phyloP scores from a whole-genome alignment of 2,797 vertebrate species.

The Phrynocephalus guinanensis region DNA sequence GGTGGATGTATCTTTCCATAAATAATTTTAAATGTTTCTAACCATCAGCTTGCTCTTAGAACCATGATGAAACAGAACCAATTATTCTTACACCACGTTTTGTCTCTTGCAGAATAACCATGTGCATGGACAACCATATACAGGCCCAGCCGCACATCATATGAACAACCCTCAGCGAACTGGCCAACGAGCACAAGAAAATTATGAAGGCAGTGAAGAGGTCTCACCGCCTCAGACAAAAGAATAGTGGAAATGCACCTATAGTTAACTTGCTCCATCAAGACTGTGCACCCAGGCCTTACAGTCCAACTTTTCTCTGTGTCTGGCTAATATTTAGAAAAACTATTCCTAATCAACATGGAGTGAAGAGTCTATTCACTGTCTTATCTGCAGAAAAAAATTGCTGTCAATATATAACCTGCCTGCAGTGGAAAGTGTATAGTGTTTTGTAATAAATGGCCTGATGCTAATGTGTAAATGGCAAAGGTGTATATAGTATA shows the following conservation, averaged over 20 bases:
- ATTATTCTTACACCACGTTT: constrained; percentile 52
- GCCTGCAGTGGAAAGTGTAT: constrained; percentile 97
- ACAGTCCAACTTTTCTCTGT: constrained; percentile 87
- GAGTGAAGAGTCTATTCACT: constrained; percentile 92
- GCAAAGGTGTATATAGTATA: constrained; percentile 99
- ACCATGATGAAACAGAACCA: not conserved
- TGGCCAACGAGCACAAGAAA: constrained; percentile 98
- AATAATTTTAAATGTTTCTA: accelerated
- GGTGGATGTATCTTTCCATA: constrained; percentile 33
- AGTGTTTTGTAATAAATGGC: constrained; percentile 96
- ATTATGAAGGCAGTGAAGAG: constrained; percentile 97
- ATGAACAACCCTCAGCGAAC: constrained; percentile 99
- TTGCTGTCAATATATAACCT: constrained; percentile 90
- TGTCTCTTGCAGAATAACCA: constrained; percentile 93
- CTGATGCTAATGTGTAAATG: constrained; percentile 96
- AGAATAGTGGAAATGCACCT: constrained; percentile 89
- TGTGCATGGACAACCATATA: constrained; percentile 98
- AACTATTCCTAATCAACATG: constrained; percentile 90
- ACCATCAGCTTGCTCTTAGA: not conserved
- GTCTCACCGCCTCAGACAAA: constrained; percentile 91
- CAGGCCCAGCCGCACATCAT: constrained; percentile 98
- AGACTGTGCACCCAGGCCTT: constrained; percentile 94
- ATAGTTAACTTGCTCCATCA: constrained; percentile 85
- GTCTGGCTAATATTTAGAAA: constrained; percentile 89
- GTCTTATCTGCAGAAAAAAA: constrained; percentile 90